Evolutionary conservation across 1,140 invertebrate species (phyloP).

Genomic region (Dolichoris vasculosae): DNA sequence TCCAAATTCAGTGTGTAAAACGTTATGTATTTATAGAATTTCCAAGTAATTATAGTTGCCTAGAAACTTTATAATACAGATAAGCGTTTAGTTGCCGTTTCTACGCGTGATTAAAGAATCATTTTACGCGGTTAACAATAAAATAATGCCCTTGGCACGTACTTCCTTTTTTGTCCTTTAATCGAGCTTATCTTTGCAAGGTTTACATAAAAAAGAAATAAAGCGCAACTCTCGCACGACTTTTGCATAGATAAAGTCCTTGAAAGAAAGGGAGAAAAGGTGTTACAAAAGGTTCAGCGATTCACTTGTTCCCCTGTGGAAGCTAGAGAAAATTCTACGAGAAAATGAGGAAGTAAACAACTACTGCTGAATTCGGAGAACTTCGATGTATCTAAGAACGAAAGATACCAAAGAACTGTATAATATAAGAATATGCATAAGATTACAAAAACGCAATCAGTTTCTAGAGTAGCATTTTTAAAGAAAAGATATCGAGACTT

Average conservation of each 20-base stretch:
- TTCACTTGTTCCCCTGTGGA: not conserved
- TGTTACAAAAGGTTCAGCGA: not conserved
- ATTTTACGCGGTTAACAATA: conserved; percentile 30
- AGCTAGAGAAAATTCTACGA: not conserved
- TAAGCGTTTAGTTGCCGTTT: conserved; percentile 14
- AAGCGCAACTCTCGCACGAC: conserved; percentile 1
- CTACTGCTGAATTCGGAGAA: conserved; percentile 14
- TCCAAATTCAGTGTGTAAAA: not conserved
- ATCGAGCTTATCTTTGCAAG: conserved; percentile 35
- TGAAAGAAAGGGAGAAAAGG: not conserved
- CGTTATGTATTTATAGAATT: not conserved
- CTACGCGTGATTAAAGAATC: conserved; percentile 50
- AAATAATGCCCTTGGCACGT: conserved; percentile 12
- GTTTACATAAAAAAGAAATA: conserved; percentile 29
- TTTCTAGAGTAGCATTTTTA: not conserved
- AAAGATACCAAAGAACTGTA: not conserved
- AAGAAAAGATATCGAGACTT: not conserved
- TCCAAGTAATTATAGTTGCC: not conserved
- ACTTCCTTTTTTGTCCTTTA: not conserved
- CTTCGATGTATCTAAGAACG: not conserved
- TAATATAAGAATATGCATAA: conserved; percentile 37
- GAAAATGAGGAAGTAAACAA: conserved; percentile 10
- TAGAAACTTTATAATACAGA: conserved; percentile 33
- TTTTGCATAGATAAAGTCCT: conserved; percentile 49
- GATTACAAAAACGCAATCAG: conserved; percentile 43